A percentile compares a stretch with the other conserved stretches of the same genome.
Evolutionary conservation across 2,888 invertebrate genomes (phyloP).

Genomic region (Amphipyra tragopoginis): DNA sequence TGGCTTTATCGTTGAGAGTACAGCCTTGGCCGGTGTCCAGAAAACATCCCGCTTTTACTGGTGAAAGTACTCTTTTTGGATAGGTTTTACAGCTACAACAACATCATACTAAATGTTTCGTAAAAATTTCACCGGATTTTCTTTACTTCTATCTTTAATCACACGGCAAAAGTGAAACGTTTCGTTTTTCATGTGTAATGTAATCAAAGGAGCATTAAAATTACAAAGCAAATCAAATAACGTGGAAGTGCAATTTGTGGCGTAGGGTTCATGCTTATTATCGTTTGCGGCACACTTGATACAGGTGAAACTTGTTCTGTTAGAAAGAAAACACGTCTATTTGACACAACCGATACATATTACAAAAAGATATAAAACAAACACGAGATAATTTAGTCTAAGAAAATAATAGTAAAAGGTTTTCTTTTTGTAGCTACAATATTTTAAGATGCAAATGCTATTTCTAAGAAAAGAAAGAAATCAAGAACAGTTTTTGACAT

Average conservation of each 20-base stretch:
- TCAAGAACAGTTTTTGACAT: too few relatives aligned
- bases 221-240: conserved; percentile 41
- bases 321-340: too few relatives aligned
- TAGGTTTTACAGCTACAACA: conserved; percentile 27
- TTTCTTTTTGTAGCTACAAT: too few relatives aligned
- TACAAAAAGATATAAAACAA: too few relatives aligned
- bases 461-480: too few relatives aligned
- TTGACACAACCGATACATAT: too few relatives aligned
- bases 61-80: conserved; percentile 65
- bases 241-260: conserved; percentile 32
- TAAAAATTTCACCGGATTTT: conserved; percentile 14
- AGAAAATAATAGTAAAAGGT: too few relatives aligned
- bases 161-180: conserved; percentile 1
- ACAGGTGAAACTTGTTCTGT: conserved; percentile 45
- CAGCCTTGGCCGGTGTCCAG: conserved; percentile 69
- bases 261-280: conserved; percentile 30
- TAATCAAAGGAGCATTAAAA: conserved; percentile 25
- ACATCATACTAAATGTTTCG: conserved; percentile 12
- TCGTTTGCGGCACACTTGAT: conserved; percentile 24
- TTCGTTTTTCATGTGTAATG: conserved; percentile 19
- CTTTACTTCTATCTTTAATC: conserved; percentile 1
- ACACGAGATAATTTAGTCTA: too few relatives aligned
- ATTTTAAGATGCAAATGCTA: too few relatives aligned
- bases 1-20: conserved; percentile 55
- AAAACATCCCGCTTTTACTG: conserved; percentile 53